A percentile compares a stretch with the other conserved stretches of the same genome.
Evolutionary conservation across 2,888 invertebrate species (phyloP).

Genomic region (Leistus spinibarbis): DNA sequence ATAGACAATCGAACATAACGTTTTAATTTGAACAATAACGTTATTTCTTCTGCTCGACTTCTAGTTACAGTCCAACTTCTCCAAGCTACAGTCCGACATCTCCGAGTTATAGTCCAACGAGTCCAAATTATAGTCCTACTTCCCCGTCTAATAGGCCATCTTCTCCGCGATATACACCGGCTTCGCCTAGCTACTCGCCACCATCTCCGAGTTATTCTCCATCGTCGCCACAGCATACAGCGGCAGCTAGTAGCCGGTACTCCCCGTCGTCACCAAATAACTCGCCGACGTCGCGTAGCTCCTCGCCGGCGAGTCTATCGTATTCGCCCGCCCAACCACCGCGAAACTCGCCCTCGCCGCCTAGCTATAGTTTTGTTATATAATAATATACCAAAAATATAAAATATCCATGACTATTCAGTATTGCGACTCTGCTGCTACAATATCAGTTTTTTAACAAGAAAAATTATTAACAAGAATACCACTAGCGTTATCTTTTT

Average conservation of each 20-base stretch:
- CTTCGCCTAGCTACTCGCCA: slow-evolving; percentile 71
- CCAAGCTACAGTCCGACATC: slow-evolving; percentile 76
- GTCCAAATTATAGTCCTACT: slow-evolving; percentile 77
- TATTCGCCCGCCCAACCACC: slow-evolving; percentile 79
- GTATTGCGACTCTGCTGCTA: too few relatives aligned
- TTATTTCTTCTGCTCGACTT: slow-evolving; percentile 79
- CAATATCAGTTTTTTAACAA: slow-evolving; percentile 50
- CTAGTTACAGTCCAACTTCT: slow-evolving; percentile 74
- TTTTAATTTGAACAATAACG: too few relatives aligned
- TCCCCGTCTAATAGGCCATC: slow-evolving; percentile 69
- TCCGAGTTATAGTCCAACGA: slow-evolving; percentile 79
- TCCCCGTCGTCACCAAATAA: slow-evolving; percentile 82
- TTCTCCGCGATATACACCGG: slow-evolving; percentile 73
- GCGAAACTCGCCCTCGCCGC: slow-evolving; percentile 68
- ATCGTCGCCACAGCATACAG: slow-evolving; percentile 66
- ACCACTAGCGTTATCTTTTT: too few relatives aligned
- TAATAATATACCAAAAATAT: too few relatives aligned
- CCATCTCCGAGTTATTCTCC: slow-evolving; percentile 70
- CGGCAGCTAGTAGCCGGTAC: slow-evolving; percentile 81
- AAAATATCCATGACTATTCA: too few relatives aligned
- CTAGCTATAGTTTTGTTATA: slow-evolving; percentile 64
- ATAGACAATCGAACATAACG: too few relatives aligned
- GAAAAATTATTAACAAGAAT: too few relatives aligned
- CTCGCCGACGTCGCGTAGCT: slow-evolving; percentile 79
- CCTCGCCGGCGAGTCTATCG: slow-evolving; percentile 78